These are phyloP conservation scores for Drosophila murphyi DNA, from an alignment of 1,140 invertebrate species.

Conservation along the genomic window DNA sequence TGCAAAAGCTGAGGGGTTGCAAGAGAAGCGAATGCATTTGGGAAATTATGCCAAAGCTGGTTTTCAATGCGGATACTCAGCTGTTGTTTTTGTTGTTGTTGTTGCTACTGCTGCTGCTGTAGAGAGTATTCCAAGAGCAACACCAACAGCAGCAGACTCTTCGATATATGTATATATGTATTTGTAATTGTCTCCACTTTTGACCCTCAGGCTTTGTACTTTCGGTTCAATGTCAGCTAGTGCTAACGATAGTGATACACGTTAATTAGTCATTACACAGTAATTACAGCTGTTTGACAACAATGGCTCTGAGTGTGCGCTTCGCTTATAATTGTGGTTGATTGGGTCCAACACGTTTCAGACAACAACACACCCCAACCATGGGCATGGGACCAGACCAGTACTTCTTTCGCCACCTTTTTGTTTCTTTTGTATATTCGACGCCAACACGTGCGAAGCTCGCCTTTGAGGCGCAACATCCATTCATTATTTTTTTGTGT, in stretches of 20 bases:
- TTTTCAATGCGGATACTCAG: conserved; percentile 59
- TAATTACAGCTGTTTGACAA: conserved; percentile 57
- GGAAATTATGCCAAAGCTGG: conserved; percentile 73
- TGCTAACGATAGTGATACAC: conserved; percentile 9
- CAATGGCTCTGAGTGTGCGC: not conserved
- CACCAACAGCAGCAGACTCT: conserved; percentile 14
- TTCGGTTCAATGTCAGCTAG: conserved; percentile 44
- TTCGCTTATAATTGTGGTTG: conserved; percentile 1
- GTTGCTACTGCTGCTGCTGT: conserved; percentile 4
- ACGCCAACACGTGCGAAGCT: conserved; percentile 35
- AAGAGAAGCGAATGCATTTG: conserved; percentile 57
- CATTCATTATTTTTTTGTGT: conserved; percentile 32
- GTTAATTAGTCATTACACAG: conserved; percentile 42
- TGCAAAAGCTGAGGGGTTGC: conserved; percentile 2
- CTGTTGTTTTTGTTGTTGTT: conserved; percentile 21
- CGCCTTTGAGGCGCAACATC: conserved; percentile 8
- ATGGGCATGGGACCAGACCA: conserved; percentile 5
- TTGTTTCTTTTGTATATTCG: conserved; percentile 17
- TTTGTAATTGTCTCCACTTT: not conserved
- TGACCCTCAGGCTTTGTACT: conserved; percentile 70
- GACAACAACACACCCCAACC: conserved; percentile 28
- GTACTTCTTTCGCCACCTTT: conserved; percentile 17
- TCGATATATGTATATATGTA: conserved; percentile 39
- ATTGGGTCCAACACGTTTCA: conserved; percentile 30
- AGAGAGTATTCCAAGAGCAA: conserved; percentile 17